Conservation (phyloP, 92 coral and sea anemone species). For the Umimayanthus chanpuru region DNA sequence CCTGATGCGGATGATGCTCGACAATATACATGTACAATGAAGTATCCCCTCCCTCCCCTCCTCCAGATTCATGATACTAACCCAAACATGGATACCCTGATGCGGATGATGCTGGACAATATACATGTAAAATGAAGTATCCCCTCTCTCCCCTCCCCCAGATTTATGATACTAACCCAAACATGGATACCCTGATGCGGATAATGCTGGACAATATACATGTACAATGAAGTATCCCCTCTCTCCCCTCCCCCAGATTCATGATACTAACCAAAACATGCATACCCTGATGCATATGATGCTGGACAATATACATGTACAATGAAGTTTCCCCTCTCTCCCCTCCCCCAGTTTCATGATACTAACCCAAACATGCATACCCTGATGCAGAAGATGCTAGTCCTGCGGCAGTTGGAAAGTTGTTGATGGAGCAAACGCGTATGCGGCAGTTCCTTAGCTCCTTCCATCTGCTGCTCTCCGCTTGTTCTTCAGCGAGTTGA, state of each 20-base stretch:
- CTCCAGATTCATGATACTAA: too few species aligned
- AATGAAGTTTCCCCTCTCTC: background rate
- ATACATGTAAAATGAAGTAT: too few species aligned
- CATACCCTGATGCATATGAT: constrained; percentile 65
- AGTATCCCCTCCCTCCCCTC: too few species aligned
- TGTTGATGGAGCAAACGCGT: constrained; percentile 86
- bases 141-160: too few species aligned
- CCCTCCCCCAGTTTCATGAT: background rate
- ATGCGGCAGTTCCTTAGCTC: constrained; percentile 67
- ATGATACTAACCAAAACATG: constrained; percentile 26
- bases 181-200: constrained; percentile 77
- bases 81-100: constrained; percentile 95
- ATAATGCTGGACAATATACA: background rate
- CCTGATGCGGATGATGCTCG: constrained; percentile 98
- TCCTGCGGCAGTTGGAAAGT: constrained; percentile 98
- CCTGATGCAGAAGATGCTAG: constrained; percentile 98
- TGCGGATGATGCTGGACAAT: constrained; percentile 98
- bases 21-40: too few species aligned
- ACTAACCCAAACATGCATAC: constrained; percentile 87
- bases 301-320: background rate
- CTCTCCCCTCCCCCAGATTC: background rate
- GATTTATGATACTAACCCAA: too few species aligned
- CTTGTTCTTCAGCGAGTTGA: constrained; percentile 52
- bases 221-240: background rate
- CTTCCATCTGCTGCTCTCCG: constrained; percentile 49